phyloP scores from a whole-genome alignment of 2,888 invertebrate genomes.

The Rotaria macrura region DNA sequence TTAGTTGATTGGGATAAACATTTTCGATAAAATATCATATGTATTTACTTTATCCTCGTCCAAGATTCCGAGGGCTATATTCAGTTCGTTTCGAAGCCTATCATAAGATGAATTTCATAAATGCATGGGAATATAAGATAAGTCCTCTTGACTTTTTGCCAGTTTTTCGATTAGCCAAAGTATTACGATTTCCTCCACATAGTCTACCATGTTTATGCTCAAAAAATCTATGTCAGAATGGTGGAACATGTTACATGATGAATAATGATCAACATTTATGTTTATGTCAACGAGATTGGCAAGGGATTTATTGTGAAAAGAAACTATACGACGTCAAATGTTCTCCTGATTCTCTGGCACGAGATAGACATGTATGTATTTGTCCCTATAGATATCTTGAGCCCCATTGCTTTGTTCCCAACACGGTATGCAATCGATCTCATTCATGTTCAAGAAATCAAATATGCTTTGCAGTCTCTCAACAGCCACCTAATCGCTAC shows the following conservation, averaged over 20 bases:
- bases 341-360: not conserved
- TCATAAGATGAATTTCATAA: not conserved
- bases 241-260: not conserved
- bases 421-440: not conserved
- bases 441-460: not conserved
- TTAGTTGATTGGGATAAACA: not conserved
- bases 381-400: not conserved
- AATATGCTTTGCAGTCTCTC: not conserved
- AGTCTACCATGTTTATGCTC: not conserved
- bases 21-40: not conserved
- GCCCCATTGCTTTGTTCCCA: not conserved
- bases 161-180: not conserved
- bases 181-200: not conserved
- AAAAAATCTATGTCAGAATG: not conserved
- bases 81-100: not conserved
- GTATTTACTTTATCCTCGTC: not conserved
- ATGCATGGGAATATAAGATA: not conserved
- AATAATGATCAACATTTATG: not conserved
- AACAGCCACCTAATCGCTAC: not conserved
- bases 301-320: not conserved
- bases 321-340: too few species aligned
- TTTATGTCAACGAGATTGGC: not conserved
- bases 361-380: not conserved
- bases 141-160: not conserved
- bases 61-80: not conserved